Evolutionary conservation across 2,113 vertebrate genomes (phyloP).

Genomic region (Cheilinus undulatus): DNA sequence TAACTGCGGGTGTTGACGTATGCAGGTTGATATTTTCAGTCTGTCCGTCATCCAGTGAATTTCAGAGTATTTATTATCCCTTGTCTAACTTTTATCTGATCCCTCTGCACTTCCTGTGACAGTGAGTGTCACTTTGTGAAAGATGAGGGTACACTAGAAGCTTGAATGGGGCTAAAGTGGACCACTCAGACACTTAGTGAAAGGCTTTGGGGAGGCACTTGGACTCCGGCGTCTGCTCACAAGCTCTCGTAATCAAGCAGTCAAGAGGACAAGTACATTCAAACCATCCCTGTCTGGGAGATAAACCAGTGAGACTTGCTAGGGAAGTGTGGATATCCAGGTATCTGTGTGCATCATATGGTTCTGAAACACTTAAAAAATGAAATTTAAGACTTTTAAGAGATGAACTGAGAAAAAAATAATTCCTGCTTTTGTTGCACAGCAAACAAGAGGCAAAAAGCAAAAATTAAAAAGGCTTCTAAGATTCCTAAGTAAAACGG

Average conservation of each 20-base stretch:
- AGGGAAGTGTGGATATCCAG: no score
- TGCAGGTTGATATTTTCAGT: background rate
- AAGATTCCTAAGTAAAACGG: no score
- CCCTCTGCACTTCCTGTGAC: constrained; percentile 1
- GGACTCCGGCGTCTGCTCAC: constrained; percentile 32
- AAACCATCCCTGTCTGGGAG: background rate
- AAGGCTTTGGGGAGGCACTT: constrained; percentile 38
- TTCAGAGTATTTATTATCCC: constrained; percentile 3
- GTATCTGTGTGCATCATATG: background rate
- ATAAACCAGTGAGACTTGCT: background rate
- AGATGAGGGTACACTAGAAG: background rate
- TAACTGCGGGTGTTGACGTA: background rate
- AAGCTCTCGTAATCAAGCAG: constrained; percentile 15
- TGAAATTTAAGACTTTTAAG: no score
- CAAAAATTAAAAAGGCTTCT: no score
- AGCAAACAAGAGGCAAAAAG: no score
- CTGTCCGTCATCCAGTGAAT: background rate
- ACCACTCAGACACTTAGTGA: constrained; percentile 25
- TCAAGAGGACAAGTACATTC: constrained; percentile 23
- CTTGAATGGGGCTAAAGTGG: constrained; percentile 39
- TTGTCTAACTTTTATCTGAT: background rate
- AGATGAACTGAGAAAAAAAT: no score
- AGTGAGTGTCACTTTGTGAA: background rate
- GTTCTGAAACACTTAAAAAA: no score
- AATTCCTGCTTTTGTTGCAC: no score